Conservation (phyloP, 2,113 vertebrate genomes). For the Callithrix jacchus region DNA sequence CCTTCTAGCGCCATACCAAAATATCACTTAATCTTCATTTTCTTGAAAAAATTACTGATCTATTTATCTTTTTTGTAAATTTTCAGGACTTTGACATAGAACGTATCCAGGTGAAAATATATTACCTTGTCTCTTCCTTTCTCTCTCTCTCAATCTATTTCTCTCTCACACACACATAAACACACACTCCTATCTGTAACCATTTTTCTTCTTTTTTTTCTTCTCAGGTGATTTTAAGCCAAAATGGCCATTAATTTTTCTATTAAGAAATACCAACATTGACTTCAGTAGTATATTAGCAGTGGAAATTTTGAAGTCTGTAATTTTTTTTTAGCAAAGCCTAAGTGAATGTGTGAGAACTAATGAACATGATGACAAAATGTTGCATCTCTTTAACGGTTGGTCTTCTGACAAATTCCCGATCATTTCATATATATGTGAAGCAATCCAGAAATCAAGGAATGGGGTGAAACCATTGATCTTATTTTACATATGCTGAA, state of each 20-base stretch:
- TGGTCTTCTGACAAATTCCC: constrained; percentile 10
- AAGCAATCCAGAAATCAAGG: background rate
- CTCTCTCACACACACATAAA: background rate
- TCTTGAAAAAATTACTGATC: background rate
- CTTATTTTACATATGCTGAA: background rate
- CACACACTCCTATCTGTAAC: background rate
- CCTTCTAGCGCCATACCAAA: background rate
- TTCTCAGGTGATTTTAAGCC: constrained; percentile 5
- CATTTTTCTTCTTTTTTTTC: background rate
- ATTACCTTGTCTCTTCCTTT: background rate
- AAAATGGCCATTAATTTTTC: background rate
- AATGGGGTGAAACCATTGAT: background rate
- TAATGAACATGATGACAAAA: constrained; percentile 54
- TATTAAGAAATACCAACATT: background rate
- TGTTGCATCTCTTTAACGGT: background rate
- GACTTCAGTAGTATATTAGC: constrained; percentile 1
- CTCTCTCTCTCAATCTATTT: background rate
- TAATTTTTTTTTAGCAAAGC: constrained; percentile 39
- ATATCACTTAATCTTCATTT: background rate
- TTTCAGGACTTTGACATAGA: background rate
- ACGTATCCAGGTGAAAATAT: background rate
- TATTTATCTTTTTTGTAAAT: background rate
- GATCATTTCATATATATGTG: background rate
- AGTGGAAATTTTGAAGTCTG: constrained; percentile 4
- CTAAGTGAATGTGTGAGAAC: constrained; percentile 1